phyloP scores from a whole-genome alignment of 2,797 vertebrate genomes.

The Picus viridis region DNA sequence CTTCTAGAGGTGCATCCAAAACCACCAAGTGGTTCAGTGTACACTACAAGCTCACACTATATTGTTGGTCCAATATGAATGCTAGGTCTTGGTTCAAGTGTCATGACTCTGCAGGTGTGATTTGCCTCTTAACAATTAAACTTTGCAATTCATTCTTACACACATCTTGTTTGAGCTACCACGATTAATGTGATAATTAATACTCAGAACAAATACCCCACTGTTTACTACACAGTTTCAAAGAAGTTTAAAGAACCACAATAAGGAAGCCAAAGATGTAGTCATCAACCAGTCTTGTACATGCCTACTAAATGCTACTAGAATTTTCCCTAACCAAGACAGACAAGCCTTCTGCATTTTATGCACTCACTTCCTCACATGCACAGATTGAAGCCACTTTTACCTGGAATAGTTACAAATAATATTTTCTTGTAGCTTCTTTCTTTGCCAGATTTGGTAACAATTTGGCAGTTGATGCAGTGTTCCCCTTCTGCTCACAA shows the following conservation, averaged over 20 bases:
- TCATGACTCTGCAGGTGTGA: background rate
- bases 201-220: background rate
- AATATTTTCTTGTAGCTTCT: background rate
- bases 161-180: background rate
- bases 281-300: background rate
- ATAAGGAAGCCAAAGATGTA: background rate
- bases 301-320: background rate
- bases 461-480: background rate
- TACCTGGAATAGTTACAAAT: background rate
- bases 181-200: background rate
- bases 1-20: background rate
- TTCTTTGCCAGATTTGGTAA: background rate
- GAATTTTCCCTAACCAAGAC: background rate
- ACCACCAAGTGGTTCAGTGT: background rate
- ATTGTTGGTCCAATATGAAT: background rate
- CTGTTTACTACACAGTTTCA: background rate
- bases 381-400: background rate
- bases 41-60: background rate
- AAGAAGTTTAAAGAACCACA: background rate
- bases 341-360: background rate
- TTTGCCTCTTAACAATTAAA: background rate
- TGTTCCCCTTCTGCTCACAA: background rate
- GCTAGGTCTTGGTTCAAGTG: background rate
- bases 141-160: background rate
- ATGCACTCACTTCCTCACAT: background rate